These are phyloP conservation scores for Emmelina monodactyla DNA, from an alignment of 2,888 invertebrate genomes.

Conservation along the genomic window DNA sequence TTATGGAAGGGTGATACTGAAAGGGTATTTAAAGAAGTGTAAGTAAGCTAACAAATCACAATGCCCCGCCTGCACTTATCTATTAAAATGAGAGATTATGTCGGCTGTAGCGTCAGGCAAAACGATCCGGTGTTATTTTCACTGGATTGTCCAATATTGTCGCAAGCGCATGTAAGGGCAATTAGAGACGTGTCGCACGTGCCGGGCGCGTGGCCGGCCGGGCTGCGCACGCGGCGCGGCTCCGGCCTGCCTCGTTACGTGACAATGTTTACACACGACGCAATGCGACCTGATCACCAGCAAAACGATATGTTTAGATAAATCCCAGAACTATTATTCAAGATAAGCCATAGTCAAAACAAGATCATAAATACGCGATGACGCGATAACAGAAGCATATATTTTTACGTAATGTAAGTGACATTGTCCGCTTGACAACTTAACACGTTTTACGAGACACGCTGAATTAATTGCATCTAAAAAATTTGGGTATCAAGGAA, in stretches of 20 bases:
- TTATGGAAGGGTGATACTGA: slow-evolving; percentile 17
- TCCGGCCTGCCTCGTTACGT: slow-evolving; percentile 34
- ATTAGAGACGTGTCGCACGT: slow-evolving; percentile 61
- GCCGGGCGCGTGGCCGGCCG: slow-evolving; percentile 29
- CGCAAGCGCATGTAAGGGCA: slow-evolving; percentile 57
- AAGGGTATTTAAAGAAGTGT: slow-evolving; percentile 14
- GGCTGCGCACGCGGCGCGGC: slow-evolving; percentile 28
- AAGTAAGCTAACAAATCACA: slow-evolving; percentile 45
- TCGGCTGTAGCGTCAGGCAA: slow-evolving; percentile 36
- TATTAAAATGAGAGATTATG: slow-evolving; percentile 65
- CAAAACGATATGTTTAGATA: slow-evolving; percentile 34
- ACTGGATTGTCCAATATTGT: slow-evolving; percentile 64
- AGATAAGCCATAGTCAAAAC: neutral
- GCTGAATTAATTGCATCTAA: slow-evolving; percentile 48
- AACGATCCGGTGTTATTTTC: slow-evolving; percentile 59
- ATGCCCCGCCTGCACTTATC: slow-evolving; percentile 59
- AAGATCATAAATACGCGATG: neutral
- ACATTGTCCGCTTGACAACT: slow-evolving; percentile 24
- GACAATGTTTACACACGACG: slow-evolving; percentile 45
- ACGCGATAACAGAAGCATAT: too few species aligned
- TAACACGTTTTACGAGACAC: slow-evolving; percentile 26
- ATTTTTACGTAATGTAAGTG: slow-evolving; percentile 6
- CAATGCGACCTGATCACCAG: slow-evolving; percentile 27
- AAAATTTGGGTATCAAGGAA: slow-evolving; percentile 46
- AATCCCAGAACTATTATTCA: neutral